phyloP scores from a whole-genome alignment of 2,888 invertebrate species.

The Diogma glabrata region DNA sequence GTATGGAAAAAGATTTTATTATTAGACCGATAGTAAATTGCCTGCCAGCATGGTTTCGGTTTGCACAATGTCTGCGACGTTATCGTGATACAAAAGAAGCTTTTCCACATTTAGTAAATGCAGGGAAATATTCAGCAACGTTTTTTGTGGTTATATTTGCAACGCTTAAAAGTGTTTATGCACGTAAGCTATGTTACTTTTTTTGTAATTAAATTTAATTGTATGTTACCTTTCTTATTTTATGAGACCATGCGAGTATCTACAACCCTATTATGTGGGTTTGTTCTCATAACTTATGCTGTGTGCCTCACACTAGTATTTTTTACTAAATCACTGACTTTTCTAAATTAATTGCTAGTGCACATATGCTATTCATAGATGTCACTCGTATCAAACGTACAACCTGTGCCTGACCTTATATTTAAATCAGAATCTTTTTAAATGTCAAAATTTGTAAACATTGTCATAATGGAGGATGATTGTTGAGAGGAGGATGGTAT shows the following conservation, averaged over 20 bases:
- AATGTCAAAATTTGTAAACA: too few relatives aligned
- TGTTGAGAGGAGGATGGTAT: too few relatives aligned
- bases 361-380: too few relatives aligned
- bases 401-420: too few relatives aligned
- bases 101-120: constrained; percentile 94
- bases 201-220: not conserved
- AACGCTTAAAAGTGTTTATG: constrained; percentile 53
- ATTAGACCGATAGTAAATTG: constrained; percentile 79
- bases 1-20: constrained; percentile 58
- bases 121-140: constrained; percentile 95
- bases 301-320: too few relatives aligned
- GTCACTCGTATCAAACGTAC: too few relatives aligned
- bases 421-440: too few relatives aligned
- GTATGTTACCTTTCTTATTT: not conserved
- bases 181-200: constrained; percentile 41
- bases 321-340: too few relatives aligned
- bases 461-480: too few relatives aligned
- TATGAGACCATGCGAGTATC: constrained; percentile 11
- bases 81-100: constrained; percentile 89
- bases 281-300: too few relatives aligned
- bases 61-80: constrained; percentile 91
- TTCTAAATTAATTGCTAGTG: too few relatives aligned
- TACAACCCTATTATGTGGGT: too few relatives aligned
- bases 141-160: constrained; percentile 87
- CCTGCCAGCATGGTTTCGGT: constrained; percentile 94